Evolutionary conservation across 2,113 vertebrate species (phyloP), one percentile per base, ranked within the genome.

Genomic region (Dunckerocampus dactyliophorus): DNA sequence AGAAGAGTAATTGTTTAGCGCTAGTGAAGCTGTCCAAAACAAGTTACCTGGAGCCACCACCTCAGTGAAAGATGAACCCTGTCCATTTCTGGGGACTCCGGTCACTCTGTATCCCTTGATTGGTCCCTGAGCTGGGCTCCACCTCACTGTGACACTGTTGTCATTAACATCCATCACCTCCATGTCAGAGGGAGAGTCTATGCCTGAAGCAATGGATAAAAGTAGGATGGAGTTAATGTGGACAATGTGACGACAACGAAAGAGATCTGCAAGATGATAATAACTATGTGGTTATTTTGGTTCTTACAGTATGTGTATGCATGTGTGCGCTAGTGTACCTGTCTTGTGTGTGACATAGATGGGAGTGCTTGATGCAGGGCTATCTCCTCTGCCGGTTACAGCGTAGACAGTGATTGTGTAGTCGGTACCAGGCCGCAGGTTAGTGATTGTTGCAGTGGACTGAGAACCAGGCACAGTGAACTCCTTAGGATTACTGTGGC

Each of bases 381-480:
- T 99, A 85, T 99, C 97, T 77, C 97, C 97, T 82, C 97, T 90
- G 22, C 95, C 95, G 0, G 95, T 97, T 61, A 99, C 94, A 20
- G 96, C 95, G 0, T 94, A 97, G 17, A 99, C 88, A 0, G 95
- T 98, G 81, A 99, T 86, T 9, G 90, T 97, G 56, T 99, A 99
- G 21, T 96, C 92, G 0, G 87, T 93, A 1, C 93, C 97, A 6
- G 97, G 95, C 28, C 89, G 92, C 59, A 99, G 89, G 75, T 90
- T 88, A 3, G 54, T 82, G 82, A 99, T 94, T 2, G 92, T 93
- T 46, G 95, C 92, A 7, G 90, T 92, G 34, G 93, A 94, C 76
- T 92, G 76, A 8, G 91, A 89, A 17, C 95, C 96, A 20, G 94
- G 93, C 8, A 99, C 94, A 0, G 93, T 97, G 68, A 98, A 95